phyloP scores from a whole-genome alignment of 1,140 invertebrate species.

The Berghia stephanieae region DNA sequence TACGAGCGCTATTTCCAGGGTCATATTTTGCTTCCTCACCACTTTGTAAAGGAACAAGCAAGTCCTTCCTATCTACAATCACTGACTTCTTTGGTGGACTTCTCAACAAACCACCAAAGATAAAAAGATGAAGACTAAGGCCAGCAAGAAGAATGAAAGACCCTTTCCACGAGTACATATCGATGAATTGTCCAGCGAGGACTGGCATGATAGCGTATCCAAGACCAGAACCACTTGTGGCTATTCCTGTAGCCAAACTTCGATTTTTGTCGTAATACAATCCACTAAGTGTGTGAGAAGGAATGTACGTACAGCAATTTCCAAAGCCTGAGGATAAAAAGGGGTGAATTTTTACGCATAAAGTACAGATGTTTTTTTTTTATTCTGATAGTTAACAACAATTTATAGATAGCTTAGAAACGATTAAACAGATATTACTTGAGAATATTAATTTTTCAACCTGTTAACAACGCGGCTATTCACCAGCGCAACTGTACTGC shows the following conservation, averaged over 20 bases:
- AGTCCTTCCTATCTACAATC: no score
- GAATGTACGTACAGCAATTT: slow-evolving; percentile 52
- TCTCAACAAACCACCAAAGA: slow-evolving; percentile 45
- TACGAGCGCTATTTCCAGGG: no score
- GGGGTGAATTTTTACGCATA: no score
- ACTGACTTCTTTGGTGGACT: slow-evolving; percentile 35
- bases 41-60: no score
- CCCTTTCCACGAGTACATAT: slow-evolving; percentile 77
- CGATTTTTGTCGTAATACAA: slow-evolving; percentile 92
- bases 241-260: slow-evolving; percentile 88
- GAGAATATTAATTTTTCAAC: no score
- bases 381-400: no score
- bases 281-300: slow-evolving; percentile 68
- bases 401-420: no score
- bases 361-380: no score
- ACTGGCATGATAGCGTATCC: slow-evolving; percentile 78
- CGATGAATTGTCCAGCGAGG: slow-evolving; percentile 75
- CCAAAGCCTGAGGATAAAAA: slow-evolving; percentile 47
- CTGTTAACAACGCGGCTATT: no score
- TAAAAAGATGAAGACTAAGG: slow-evolving; percentile 75
- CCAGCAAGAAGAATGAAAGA: slow-evolving; percentile 88
- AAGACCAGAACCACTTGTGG: slow-evolving; percentile 92
- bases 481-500: no score
- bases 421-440: no score
- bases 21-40: no score